These are phyloP conservation scores for Pagrus major DNA, from an alignment of 2,113 vertebrate species.

Conservation along the genomic window DNA sequence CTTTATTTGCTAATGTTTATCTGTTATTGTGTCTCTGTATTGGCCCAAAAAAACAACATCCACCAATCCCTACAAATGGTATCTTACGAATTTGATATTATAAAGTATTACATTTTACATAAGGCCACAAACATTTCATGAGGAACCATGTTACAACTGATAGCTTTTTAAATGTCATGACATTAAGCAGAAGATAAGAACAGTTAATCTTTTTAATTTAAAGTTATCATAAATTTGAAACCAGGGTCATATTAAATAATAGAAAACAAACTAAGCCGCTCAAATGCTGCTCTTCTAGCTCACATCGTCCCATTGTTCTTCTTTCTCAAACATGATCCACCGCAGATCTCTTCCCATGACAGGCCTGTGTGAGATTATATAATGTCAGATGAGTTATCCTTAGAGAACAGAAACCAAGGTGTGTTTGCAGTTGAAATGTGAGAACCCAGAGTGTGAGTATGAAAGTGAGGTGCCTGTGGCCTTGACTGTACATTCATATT, in stretches of 20 bases:
- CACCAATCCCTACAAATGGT: too few species aligned
- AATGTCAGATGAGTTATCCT: slow-evolving; percentile 39
- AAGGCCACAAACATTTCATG: background rate
- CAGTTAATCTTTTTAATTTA: background rate
- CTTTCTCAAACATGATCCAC: background rate
- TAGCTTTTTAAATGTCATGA: background rate
- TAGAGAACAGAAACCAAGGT: slow-evolving; percentile 26
- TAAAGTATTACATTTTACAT: background rate
- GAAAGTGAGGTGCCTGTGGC: slow-evolving; percentile 11
- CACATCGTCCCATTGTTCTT: background rate
- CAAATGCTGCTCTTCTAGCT: background rate
- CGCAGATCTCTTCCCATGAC: background rate
- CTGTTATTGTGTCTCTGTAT: too few species aligned
- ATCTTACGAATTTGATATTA: background rate
- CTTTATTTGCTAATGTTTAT: too few species aligned
- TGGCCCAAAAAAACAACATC: too few species aligned
- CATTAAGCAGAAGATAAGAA: background rate
- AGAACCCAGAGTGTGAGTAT: slow-evolving; percentile 1
- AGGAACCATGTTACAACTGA: background rate
- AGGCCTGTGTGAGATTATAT: slow-evolving; percentile 34
- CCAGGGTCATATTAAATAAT: background rate
- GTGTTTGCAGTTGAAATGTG: slow-evolving; percentile 19
- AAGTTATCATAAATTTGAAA: background rate
- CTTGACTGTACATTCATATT: slow-evolving; percentile 13
- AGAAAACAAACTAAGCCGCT: background rate